Percentiles rank a stretch among this genome's conserved stretches.
phyloP scores from a whole-genome alignment of 2,888 invertebrate genomes.

The Anthophora plumipes region DNA sequence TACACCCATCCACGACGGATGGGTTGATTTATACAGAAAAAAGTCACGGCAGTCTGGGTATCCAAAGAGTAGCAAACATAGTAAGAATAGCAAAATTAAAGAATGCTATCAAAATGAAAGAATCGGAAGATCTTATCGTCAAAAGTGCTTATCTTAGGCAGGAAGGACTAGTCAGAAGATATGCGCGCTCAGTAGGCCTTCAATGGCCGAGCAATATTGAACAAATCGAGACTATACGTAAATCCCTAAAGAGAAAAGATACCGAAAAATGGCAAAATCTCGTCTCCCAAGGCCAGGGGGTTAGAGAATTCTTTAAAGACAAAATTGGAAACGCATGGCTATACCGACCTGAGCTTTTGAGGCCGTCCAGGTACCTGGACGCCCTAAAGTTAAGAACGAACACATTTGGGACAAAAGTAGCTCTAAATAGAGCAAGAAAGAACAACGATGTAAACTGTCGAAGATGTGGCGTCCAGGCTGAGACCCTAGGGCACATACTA shows the following conservation, averaged over 20 bases:
- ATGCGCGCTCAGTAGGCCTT: not conserved
- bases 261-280: not conserved
- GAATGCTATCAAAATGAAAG: not conserved
- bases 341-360: not conserved
- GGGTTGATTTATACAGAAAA: not conserved
- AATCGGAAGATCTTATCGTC: not conserved
- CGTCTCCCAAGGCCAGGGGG: not conserved
- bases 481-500: conserved; percentile 18
- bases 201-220: too few relatives aligned
- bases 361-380: conserved; percentile 13
- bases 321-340: conserved; percentile 14
- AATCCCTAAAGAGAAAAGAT: not conserved
- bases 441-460: not conserved
- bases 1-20: not conserved
- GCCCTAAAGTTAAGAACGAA: not conserved
- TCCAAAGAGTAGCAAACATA: not conserved
- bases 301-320: not conserved
- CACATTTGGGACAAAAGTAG: not conserved
- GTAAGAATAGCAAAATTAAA: not conserved
- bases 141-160: not conserved
- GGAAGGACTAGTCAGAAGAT: not conserved
- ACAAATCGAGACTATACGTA: not conserved
- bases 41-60: not conserved
- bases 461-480: not conserved
- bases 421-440: not conserved